Percentiles rank a stretch among this genome's conserved stretches.
These are phyloP conservation scores for Acleris emargana DNA, from an alignment of 2,888 invertebrate species.

Conservation along the genomic window DNA sequence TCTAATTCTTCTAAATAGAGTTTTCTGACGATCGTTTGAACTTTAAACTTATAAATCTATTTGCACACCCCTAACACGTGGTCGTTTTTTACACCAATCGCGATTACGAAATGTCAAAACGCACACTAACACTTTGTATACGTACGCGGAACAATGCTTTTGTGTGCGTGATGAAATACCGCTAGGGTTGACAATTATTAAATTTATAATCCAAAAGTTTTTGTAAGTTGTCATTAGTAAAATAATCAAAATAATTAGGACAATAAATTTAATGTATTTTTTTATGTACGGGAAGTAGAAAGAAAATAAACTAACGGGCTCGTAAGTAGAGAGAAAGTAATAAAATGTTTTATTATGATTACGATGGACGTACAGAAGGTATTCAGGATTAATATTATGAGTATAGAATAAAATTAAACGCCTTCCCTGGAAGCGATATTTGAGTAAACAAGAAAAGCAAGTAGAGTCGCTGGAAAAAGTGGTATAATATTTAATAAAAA, in stretches of 20 bases:
- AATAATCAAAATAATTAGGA: no score
- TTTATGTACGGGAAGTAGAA: no score
- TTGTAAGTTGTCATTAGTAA: no score
- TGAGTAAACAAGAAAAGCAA: conserved; percentile 38
- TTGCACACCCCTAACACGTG: conserved; percentile 32
- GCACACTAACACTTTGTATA: conserved; percentile 13
- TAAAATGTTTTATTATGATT: conserved; percentile 13
- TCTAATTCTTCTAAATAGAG: conserved; percentile 34
- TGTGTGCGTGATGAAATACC: conserved; percentile 16
- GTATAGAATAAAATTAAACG: neutral
- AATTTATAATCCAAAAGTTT: neutral
- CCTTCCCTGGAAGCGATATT: conserved; percentile 30
- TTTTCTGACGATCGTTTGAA: conserved; percentile 26
- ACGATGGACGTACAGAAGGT: conserved; percentile 1
- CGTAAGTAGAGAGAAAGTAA: neutral
- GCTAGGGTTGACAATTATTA: conserved; percentile 19
- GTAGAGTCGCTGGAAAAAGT: conserved; percentile 32
- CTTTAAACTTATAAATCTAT: conserved; percentile 21
- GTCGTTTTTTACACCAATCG: conserved; percentile 29
- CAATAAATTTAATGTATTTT: no score
- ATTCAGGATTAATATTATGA: neutral
- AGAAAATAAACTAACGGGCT: neutral
- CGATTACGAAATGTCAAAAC: conserved; percentile 25
- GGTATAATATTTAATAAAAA: no score
- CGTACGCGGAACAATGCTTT: conserved; percentile 2